Evolutionary conservation across 2,113 vertebrate species (phyloP).

Genomic region (Platysteira castanea): DNA sequence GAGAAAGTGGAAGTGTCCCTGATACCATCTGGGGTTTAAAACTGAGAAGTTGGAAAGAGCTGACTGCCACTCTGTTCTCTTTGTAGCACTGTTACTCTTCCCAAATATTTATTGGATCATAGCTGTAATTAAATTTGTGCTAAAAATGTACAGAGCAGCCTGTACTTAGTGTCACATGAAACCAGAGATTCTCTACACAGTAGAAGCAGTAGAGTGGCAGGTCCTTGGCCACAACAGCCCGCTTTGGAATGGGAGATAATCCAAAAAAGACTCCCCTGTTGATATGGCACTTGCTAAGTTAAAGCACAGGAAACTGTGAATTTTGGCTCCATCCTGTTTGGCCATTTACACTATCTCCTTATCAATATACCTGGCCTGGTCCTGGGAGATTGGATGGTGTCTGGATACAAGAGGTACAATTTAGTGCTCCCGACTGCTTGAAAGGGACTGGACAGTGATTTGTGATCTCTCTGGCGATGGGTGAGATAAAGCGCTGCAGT

Average conservation of each 20-base stretch:
- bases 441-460: conserved; percentile 3
- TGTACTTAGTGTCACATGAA: neutral
- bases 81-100: neutral
- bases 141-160: neutral
- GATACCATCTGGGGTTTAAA: neutral
- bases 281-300: neutral
- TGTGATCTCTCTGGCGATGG: conserved; percentile 19
- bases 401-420: conserved; percentile 24
- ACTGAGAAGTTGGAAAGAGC: neutral
- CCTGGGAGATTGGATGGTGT: neutral
- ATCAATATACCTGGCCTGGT: conserved; percentile 24
- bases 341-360: conserved; percentile 15
- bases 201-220: neutral
- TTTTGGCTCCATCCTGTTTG: conserved; percentile 25
- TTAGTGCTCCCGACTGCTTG: conserved; percentile 35
- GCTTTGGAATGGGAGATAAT: neutral
- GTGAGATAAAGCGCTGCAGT: conserved; percentile 30
- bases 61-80: neutral
- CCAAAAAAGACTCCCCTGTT: neutral
- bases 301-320: conserved; percentile 38
- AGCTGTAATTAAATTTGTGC: neutral
- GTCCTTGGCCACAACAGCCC: neutral
- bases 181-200: neutral
- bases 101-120: neutral
- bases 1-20: neutral